Percentiles rank a stretch among this genome's conserved stretches.
Conservation (phyloP, 2,113 vertebrate species). For the Otus sunia region DNA sequence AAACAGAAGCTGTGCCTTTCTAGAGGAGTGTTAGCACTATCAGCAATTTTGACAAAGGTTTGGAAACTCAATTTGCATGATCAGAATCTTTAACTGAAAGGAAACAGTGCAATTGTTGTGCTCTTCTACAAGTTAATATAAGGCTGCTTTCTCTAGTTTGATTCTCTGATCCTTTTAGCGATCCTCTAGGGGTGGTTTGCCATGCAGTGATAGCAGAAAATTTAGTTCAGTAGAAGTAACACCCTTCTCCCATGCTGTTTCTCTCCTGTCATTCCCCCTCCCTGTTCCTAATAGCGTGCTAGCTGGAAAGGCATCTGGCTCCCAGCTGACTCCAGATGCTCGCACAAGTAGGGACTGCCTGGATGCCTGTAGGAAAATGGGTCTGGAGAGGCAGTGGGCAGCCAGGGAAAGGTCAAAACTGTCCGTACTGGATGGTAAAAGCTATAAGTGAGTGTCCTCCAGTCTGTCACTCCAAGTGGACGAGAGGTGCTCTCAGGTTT, state of each 20-base stretch:
- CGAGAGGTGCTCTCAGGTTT: neutral
- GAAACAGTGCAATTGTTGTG: neutral
- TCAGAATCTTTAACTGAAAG: neutral
- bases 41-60: neutral
- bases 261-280: neutral
- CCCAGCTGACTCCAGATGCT: fast-evolving
- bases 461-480: neutral
- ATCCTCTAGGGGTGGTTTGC: neutral
- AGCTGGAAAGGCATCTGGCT: neutral
- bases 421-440: neutral
- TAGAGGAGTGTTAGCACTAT: neutral
- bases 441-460: neutral
- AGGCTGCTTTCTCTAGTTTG: neutral
- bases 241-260: neutral
- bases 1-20: neutral
- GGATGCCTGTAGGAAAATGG: neutral
- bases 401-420: neutral
- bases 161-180: neutral
- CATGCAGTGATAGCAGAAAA: neutral
- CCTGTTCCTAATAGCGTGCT: neutral
- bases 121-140: neutral
- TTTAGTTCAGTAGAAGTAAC: neutral
- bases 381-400: neutral
- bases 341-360: too few relatives aligned
- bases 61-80: neutral